These are phyloP conservation scores for Myrmecophaga tridactyla DNA, from an alignment of 2,113 vertebrate species.

Conservation along the genomic window DNA sequence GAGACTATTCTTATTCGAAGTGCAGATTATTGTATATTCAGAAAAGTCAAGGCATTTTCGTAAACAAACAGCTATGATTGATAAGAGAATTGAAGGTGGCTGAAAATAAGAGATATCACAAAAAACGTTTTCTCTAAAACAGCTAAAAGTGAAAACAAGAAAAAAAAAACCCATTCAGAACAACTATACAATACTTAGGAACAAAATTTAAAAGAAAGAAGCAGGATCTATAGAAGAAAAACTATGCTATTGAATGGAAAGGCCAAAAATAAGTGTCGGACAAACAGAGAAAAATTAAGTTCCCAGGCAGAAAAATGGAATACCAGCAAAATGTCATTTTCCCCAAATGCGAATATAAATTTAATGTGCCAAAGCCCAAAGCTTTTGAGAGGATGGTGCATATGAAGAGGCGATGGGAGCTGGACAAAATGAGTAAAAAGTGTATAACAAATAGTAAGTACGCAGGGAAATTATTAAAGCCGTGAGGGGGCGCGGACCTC, in stretches of 20 bases:
- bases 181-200: neutral
- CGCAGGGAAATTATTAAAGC: conserved; percentile 6
- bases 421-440: neutral
- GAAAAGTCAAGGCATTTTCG: neutral
- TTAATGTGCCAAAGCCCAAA: conserved; percentile 4
- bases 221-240: neutral
- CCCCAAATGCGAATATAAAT: neutral
- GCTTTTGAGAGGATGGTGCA: neutral
- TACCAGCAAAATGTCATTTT: neutral
- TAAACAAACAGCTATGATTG: neutral
- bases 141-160: neutral
- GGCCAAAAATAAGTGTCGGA: neutral
- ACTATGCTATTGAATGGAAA: neutral
- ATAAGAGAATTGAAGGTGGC: conserved; percentile 6
- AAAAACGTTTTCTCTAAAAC: neutral
- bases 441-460: neutral
- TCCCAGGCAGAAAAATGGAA: neutral
- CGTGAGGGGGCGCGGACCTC: no score
- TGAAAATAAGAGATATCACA: neutral
- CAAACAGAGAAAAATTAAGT: conserved; percentile 14
- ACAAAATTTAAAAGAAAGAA: neutral
- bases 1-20: conserved; percentile 7
- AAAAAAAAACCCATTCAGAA: neutral
- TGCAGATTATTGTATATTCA: neutral
- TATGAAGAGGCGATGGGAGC: neutral